Base-by-base conservation (phyloP, 2,888 invertebrate species). In the Scaptomyza flava region DNA sequence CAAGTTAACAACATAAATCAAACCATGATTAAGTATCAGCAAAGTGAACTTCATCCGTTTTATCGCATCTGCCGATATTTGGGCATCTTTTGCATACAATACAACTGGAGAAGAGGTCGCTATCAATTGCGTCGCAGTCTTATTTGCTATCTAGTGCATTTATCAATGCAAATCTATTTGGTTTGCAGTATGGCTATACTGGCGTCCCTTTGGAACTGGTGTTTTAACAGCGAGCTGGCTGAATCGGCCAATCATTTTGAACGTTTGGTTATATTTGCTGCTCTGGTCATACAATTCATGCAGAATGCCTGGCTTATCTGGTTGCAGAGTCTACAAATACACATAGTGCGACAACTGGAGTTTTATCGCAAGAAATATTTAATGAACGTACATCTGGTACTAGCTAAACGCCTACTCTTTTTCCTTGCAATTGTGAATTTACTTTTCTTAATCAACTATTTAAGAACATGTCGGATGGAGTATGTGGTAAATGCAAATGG, bases 271-370 rank as follows among this genome's bases (percentile, higher is more conserved):
- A 53, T 87, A 23, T 64, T 82, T 11, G n/a, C 72, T 3, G 77
- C 79, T 1, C 34, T 79, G 23, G 17, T 56, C 2, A 68, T 69
- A 36, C 77, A 82, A 8, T 66, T 89, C 1, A 7, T 82, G n/a
- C 76, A 80, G 51, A 87, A 86, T 30, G 61, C 75, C 23, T 87
- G 87, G 87, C 68, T 89, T 2, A 60, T 87, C 1, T 65, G 69
- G 58, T 54, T 87, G 6, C 85, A 81, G 34, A 46, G 46, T 0
- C 45, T 65, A 0, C 87, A 87, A 27, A 62, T 87, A 1, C 65
- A 65, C 5, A 77, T 87, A 0, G 79, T 87, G 6, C 60, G 68
- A 0, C 63, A 78, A 17, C 42, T 87, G 46, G 82, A 84, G 56
- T 17, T 68, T 4, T 77, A 72, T 51, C 69, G 70, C 7, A 52